phyloP scores from a whole-genome alignment of 2,888 invertebrate species.

The Lithophane semibrunnea region DNA sequence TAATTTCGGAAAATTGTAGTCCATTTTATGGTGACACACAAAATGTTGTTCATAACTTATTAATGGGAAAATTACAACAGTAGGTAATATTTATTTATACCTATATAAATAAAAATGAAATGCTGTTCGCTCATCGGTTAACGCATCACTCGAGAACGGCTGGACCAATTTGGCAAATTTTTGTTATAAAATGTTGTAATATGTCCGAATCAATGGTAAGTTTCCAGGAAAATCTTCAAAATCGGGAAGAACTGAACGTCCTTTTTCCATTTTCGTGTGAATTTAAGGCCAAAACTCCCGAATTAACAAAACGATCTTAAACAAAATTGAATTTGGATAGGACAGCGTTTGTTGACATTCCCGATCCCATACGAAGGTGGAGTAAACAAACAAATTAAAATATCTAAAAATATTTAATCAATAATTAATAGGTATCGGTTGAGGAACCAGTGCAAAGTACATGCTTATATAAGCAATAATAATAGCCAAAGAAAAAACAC shows the following conservation, averaged over 20 bases:
- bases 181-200: too few relatives aligned
- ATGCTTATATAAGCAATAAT: conserved; percentile 67
- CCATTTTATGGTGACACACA: conserved; percentile 24
- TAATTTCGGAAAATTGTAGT: conserved; percentile 40
- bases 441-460: conserved; percentile 69
- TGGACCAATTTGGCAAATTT: too few relatives aligned
- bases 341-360: neutral
- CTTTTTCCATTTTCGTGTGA: too few relatives aligned
- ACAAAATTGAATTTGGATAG: too few relatives aligned
- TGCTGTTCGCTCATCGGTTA: too few relatives aligned
- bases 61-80: neutral
- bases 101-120: too few relatives aligned
- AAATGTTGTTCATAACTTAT: conserved; percentile 6
- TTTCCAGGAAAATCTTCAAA: too few relatives aligned
- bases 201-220: too few relatives aligned
- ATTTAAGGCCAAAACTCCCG: too few relatives aligned
- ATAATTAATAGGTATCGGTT: conserved; percentile 58
- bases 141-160: too few relatives aligned
- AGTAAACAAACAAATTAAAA: neutral
- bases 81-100: neutral
- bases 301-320: too few relatives aligned
- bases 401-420: conserved; percentile 20
- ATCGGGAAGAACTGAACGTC: too few relatives aligned
- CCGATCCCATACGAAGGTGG: neutral
- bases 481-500: conserved; percentile 58